These are phyloP conservation scores for Siderastrea radians DNA, from an alignment of 92 coral and sea anemone species.

Conservation along the genomic window DNA sequence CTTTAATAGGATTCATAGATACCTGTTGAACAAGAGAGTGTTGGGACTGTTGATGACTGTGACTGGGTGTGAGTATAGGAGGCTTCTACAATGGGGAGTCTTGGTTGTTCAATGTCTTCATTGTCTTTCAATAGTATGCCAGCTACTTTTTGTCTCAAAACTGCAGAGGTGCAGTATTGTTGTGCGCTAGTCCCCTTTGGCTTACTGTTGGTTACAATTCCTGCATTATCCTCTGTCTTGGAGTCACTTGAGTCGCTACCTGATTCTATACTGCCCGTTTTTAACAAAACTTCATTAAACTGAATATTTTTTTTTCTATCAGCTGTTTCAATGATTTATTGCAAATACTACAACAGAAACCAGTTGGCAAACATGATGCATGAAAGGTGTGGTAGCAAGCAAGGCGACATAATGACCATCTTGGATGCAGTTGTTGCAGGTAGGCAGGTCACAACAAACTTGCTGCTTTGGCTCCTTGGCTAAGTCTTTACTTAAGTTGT, in stretches of 20 bases:
- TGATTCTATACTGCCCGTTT: neutral
- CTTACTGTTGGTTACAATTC: neutral
- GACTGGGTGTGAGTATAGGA: no score
- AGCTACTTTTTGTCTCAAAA: constrained; percentile 4
- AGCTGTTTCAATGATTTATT: neutral
- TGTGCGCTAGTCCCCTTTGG: neutral
- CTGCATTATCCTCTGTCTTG: neutral
- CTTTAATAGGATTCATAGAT: neutral
- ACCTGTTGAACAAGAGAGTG: neutral
- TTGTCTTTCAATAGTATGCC: neutral
- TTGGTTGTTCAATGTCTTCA: neutral
- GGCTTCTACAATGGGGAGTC: neutral
- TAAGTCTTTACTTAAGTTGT: constrained; percentile 11
- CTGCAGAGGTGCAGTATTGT: neutral
- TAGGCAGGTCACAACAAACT: constrained; percentile 37
- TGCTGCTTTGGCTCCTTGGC: constrained; percentile 43
- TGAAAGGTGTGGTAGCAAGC: constrained; percentile 46
- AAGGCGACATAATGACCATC: constrained; percentile 29
- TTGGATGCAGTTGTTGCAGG: constrained; percentile 2
- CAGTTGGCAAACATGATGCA: constrained; percentile 21
- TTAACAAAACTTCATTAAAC: constrained; percentile 28
- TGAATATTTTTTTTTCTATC: constrained; percentile 3
- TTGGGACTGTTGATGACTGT: no score
- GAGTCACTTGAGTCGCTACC: neutral
- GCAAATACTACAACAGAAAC: no score